A percentile compares a stretch with the other conserved stretches of the same genome.
Evolutionary conservation across 2,113 vertebrate species (phyloP).

Genomic region (Platanista minor): DNA sequence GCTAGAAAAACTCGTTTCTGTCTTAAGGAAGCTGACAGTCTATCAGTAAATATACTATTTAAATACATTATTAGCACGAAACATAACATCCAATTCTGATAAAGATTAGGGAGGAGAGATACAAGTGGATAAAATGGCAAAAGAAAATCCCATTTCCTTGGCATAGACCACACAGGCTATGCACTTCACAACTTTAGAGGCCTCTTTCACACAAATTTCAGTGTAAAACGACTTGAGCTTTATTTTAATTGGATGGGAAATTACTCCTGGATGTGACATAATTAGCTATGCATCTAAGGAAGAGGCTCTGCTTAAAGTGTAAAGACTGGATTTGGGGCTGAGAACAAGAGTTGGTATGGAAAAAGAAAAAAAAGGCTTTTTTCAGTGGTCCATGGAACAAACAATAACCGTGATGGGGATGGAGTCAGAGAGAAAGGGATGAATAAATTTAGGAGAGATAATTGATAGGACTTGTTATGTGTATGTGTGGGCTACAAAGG

Average conservation of each 20-base stretch:
- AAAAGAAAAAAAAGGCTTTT: background rate
- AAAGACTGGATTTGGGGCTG: background rate
- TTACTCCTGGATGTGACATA: background rate
- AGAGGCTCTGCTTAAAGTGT: background rate
- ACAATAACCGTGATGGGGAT: background rate
- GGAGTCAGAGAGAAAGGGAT: background rate
- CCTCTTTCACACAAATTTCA: background rate
- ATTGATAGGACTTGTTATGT: background rate
- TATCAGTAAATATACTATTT: background rate
- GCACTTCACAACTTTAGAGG: background rate
- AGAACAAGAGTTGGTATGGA: background rate
- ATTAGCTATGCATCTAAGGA: background rate
- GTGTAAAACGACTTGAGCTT: background rate
- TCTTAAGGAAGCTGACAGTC: background rate
- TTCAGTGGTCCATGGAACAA: background rate
- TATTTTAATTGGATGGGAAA: background rate
- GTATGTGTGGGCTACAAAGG: background rate
- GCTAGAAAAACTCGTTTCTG: background rate
- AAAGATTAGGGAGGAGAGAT: background rate
- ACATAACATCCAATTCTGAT: background rate
- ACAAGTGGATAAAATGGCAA: background rate
- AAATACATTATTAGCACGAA: background rate
- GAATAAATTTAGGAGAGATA: background rate
- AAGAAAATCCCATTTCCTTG: background rate
- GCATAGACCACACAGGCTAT: background rate